A percentile compares a stretch with the other conserved stretches of the same genome.
Evolutionary conservation across 2,113 vertebrate genomes (phyloP).

Genomic region (Stegastes partitus): DNA sequence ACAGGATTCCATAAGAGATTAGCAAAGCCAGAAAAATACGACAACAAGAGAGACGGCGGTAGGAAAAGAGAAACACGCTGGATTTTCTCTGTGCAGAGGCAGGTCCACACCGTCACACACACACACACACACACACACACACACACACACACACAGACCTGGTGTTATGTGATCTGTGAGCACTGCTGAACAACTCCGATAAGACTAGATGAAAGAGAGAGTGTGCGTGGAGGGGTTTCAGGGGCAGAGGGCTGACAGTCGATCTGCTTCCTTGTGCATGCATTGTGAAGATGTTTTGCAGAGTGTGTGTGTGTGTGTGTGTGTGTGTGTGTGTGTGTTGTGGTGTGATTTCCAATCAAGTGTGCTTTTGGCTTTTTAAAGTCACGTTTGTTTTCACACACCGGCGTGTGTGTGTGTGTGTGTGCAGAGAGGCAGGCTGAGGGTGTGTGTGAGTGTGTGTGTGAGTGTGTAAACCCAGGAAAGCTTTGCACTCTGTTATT

Average conservation of each 20-base stretch:
- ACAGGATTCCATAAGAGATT: too few species aligned
- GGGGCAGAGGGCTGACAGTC: not conserved
- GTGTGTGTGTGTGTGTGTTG: too few species aligned
- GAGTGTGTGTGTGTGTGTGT: not conserved
- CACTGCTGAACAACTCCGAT: constrained; percentile 37
- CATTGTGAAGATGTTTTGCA: constrained; percentile 6
- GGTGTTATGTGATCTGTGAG: constrained; percentile 27
- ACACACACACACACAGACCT: constrained; percentile 17
- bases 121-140: not conserved
- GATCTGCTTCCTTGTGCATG: constrained; percentile 7
- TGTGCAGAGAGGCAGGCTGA: too few species aligned
- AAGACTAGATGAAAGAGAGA: constrained; percentile 35
- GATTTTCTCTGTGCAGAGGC: constrained; percentile 1
- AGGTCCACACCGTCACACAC: not conserved
- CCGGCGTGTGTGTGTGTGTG: not conserved
- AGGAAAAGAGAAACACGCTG: not conserved
- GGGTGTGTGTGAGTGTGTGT: constrained; percentile 1
- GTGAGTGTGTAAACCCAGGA: not conserved
- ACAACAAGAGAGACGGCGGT: too few species aligned
- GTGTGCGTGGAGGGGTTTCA: not conserved
- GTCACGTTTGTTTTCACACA: not conserved
- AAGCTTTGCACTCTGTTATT: constrained; percentile 22
- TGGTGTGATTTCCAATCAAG: constrained; percentile 12
- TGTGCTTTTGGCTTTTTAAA: constrained; percentile 13
- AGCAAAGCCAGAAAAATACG: too few species aligned